Base-by-base conservation (phyloP, 2,113 vertebrate genomes). In the Erythrocercus mccallii region DNA sequence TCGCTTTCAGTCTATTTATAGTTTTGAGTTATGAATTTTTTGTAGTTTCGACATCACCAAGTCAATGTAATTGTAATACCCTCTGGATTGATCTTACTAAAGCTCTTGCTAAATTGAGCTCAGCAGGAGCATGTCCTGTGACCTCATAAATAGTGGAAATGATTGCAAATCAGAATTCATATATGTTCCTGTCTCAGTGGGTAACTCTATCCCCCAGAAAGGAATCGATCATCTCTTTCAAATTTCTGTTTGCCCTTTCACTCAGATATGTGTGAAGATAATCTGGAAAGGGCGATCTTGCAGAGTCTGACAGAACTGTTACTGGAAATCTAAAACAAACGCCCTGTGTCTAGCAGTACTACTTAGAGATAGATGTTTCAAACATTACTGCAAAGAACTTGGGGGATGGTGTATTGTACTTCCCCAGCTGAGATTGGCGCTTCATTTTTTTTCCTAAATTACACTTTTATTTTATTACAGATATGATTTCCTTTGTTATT, bases 121-220 rank as follows among this genome's bases (percentile, higher is more conserved):
- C 98, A 98, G 98, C 98, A 97, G 97, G 98, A 98, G 93, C 93
- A 94, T 97, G 97, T 97, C 97, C 98, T 98, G 96, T 97, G 97
- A 98, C 98, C 97, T 98, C 97, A 97, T 97, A 98, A 98, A 98
- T 98, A 98, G 97, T 98, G 98, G 97, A 98, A 98, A 98, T 98
- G 96, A 98, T 98, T 98, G 97, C 98, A 98, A 98, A 98, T 98
- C 94, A 92, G 97, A 97, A 98, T 98, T 98, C 97, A 95, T 98
- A 68, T 96, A 96, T 97, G 98, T 97, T 97, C 95, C 96, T 95
- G 84, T 97, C 98, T 97, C 98, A 94, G 97, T 97, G 96, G 98
- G 98, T 96, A 95, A 95, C 96, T 79, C 40, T 96, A 77, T 98
- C 89, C 94, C 97, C 96, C 94, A 97, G 97, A 98, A 98, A 98